Percentiles rank a stretch among this genome's conserved stretches.
phyloP scores from a whole-genome alignment of 1,140 invertebrate genomes.

The Nebria ingens region DNA sequence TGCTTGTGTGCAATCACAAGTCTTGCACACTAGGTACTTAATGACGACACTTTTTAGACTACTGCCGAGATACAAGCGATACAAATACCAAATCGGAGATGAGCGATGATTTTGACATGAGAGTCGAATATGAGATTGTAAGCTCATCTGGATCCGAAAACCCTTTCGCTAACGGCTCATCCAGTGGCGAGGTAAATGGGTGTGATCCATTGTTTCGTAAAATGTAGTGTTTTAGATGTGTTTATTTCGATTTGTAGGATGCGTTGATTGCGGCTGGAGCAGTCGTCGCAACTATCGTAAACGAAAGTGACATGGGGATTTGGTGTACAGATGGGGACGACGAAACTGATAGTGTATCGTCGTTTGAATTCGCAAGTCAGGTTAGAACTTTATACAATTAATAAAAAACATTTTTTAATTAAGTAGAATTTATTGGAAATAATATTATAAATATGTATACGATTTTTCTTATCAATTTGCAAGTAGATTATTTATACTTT shows the following conservation, averaged over 20 bases:
- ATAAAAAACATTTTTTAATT: no score
- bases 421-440: no score
- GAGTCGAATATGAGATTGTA: conserved; percentile 23
- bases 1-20: conserved; percentile 4
- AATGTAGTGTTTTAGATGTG: no score
- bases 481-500: no score
- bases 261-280: background rate
- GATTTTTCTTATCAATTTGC: no score
- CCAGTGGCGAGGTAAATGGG: background rate
- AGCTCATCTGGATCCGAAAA: background rate
- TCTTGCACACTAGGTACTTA: conserved; percentile 11
- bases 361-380: background rate
- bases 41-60: conserved; percentile 24
- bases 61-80: conserved; percentile 28
- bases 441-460: no score
- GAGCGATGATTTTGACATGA: conserved; percentile 9
- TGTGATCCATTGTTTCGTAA: no score
- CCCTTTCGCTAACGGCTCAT: background rate
- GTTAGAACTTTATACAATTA: conserved; percentile 6
- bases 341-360: background rate
- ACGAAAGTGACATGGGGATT: background rate
- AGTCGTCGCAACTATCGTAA: background rate
- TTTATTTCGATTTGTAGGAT: no score
- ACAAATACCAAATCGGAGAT: conserved; percentile 21
- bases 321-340: background rate